Evolutionary conservation across 1,140 invertebrate species (phyloP), one percentile per base, ranked within the genome.

Genomic region (Nymphalis io): DNA sequence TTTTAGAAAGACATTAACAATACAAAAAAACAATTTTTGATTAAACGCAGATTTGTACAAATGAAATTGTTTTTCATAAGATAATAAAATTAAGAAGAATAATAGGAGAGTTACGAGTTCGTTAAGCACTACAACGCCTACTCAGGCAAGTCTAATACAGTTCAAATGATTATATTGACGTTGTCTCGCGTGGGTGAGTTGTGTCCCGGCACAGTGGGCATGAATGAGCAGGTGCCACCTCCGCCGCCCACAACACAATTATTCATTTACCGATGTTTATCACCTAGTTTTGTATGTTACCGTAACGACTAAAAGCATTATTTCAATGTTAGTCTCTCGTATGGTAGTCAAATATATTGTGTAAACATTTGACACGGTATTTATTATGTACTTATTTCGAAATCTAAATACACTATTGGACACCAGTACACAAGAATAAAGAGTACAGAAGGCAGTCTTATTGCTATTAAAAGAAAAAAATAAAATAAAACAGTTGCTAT

Each of bases 161-260:
- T 76, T 77, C 53, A 68, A 74, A 77, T 73, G 62, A 62, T 75
- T 59, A 68, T 74, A 75, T 75, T 68, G 70, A 23, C 23, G 65
- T 76, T 60, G 70, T 58, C 33, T 27, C 23, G 72, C 74, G 80
- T 81, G 79, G 78, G 80, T 72, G 51, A 61, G 46, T 71, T 67
- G 65, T 39, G 68, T 64, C 70, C 69, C 64, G 40, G 62, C 71
- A 46, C 71, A 53, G 70, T 68, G 51, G 70, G 64, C 70, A 76
- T 83, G 79, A 84, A 81, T 78, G 81, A 83, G 73, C 84, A 86
- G 82, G 84, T 84, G 82, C 74, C 78, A 72, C 79, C 76, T 78
- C 72, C 78, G 70, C 79, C 58, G 73, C 78, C 81, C 75, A 80
- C 78, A 48, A 16, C 57, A 57, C 72, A 74, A 74, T 76, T 73